Base-by-base conservation (phyloP, 2,888 invertebrate genomes). In the Phania funesta region DNA sequence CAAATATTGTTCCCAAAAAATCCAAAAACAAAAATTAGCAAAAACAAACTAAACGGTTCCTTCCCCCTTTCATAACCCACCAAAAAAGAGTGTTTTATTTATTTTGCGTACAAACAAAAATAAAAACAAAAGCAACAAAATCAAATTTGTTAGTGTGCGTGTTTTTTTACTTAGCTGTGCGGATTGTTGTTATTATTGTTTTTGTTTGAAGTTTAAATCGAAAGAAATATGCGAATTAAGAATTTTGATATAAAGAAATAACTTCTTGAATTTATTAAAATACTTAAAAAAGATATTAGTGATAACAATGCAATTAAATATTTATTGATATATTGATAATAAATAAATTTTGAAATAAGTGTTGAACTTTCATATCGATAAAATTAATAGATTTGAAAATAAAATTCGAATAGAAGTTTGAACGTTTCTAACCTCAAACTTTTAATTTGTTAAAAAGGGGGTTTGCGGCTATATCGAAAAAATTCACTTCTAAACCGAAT, bases 1-100 rank as follows among this genome's bases (percentile, higher is more conserved):
- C n/a, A 70, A 74, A 71, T 68, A 65, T 80, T 80, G 65, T 76
- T 76, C 76, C 76, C 76, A 67, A 81, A 74, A 80, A 71, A 77
- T 38, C 62, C 44, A 78, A 71, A 71, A 64, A 56, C 54, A 68
- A 77, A 52, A 64, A 41, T 16, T 56, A 71, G 29, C 65, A 76
- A 71, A 75, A 80, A 64, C 62, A 64, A 80, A 67, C 41, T 60
- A 76, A 76, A 68, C 60, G 68, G 52, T 68, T 62, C 65, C 65
- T 65, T 65, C 50, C 71, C 64, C 65, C 50, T 50, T 35, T 58
- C 70, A n/a, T 50, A 50, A 50, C 58, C 44, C 65, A 8, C 16
- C 46, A 4, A 18, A 6, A 50, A 67, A 41, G 41, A 64, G 29
- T 76, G 54, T 70, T 35, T 35, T 68, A 48, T 70, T 70, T 77